phyloP scores from a whole-genome alignment of 2,797 vertebrate genomes.

The Alfaro cultratus region DNA sequence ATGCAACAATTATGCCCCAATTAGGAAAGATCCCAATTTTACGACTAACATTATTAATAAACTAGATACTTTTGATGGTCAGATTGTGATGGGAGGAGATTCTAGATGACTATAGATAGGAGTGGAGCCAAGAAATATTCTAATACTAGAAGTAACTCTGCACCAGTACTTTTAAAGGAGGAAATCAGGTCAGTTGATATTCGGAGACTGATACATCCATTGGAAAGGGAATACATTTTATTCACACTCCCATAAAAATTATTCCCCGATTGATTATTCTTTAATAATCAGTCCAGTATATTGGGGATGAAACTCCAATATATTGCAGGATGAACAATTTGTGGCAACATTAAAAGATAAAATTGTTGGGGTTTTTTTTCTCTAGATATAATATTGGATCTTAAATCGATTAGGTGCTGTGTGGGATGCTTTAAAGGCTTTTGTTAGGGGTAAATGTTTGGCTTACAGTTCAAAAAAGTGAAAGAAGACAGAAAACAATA shows the following conservation, averaged over 20 bases:
- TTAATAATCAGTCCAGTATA: neutral
- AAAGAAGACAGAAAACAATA: neutral
- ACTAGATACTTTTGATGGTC: neutral
- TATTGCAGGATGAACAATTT: neutral
- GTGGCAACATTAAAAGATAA: neutral
- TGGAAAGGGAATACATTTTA: neutral
- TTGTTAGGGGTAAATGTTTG: neutral
- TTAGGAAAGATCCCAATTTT: too few relatives aligned
- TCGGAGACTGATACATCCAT: neutral
- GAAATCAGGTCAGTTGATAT: neutral
- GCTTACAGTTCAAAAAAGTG: neutral
- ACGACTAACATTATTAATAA: neutral
- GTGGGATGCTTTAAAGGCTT: neutral
- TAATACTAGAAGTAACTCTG: neutral
- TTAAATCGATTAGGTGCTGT: neutral
- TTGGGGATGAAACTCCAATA: slow-evolving; percentile 3
- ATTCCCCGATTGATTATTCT: neutral
- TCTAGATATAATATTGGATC: neutral
- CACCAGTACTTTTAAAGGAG: neutral
- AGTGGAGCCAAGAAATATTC: neutral
- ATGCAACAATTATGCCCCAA: too few relatives aligned
- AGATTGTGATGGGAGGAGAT: neutral
- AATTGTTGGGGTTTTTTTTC: neutral
- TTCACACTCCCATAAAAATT: neutral
- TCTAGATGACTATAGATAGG: neutral